phyloP scores from a whole-genome alignment of 2,113 vertebrate genomes.

The Albula glossodonta region DNA sequence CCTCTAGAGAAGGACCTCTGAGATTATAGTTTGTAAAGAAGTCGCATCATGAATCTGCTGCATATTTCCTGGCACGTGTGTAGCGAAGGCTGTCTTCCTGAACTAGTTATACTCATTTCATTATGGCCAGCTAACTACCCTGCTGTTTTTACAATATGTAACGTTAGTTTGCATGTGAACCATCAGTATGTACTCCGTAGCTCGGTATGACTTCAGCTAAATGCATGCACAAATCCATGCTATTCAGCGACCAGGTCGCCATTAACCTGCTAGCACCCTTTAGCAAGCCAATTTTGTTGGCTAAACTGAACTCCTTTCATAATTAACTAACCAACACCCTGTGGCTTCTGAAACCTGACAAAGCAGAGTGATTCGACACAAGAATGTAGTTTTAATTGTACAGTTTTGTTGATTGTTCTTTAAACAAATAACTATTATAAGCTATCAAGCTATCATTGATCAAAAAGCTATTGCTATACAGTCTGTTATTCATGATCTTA shows the following conservation, averaged over 20 bases:
- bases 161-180: neutral
- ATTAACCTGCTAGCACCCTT: neutral
- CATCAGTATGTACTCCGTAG: neutral
- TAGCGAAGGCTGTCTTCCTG: neutral
- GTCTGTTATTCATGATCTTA: neutral
- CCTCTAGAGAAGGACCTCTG: neutral
- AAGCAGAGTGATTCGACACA: neutral
- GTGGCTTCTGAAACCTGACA: neutral
- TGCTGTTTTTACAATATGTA: neutral
- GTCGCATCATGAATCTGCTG: neutral
- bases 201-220: neutral
- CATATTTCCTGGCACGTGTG: constrained; percentile 28
- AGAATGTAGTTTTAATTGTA: neutral
- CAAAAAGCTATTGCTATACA: neutral
- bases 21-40: neutral
- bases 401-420: neutral
- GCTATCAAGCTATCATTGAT: neutral
- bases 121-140: neutral
- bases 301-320: neutral
- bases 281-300: neutral
- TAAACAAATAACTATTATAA: neutral
- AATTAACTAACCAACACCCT: neutral
- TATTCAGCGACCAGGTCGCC: neutral
- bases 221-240: neutral
- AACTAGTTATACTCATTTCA: neutral